Evolutionary conservation across 2,888 invertebrate species (phyloP).

Genomic region (Aphrophora alni): DNA sequence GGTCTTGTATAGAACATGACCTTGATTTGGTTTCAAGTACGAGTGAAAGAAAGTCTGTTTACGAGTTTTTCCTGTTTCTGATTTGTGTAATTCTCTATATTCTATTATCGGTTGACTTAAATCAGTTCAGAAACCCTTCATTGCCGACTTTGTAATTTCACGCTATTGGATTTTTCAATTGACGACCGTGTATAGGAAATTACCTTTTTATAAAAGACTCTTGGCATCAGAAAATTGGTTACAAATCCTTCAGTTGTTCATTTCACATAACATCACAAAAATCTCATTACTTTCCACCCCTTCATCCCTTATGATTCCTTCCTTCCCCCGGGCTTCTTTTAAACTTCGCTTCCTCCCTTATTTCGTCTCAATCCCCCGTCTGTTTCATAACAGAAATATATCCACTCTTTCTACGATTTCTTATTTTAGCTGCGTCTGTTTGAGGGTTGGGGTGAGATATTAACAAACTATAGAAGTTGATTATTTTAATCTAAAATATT

Average conservation of each 20-base stretch:
- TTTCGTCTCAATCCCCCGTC: background rate
- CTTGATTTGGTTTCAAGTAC: no score
- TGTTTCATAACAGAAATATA: background rate
- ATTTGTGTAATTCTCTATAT: no score
- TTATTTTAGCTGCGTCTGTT: no score
- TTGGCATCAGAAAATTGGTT: constrained; percentile 29
- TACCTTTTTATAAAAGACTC: constrained; percentile 22
- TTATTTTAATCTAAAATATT: no score
- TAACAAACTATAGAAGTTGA: no score
- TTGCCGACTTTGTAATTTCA: background rate
- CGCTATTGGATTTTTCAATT: background rate
- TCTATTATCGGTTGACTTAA: no score
- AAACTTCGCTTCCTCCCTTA: background rate
- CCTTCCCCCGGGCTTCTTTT: background rate
- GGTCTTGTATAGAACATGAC: no score
- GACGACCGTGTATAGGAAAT: background rate
- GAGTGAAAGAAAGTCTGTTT: no score
- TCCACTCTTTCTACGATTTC: no score
- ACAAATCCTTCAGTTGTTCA: constrained; percentile 30
- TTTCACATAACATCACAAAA: constrained; percentile 32
- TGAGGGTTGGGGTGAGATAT: no score
- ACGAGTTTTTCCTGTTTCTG: no score
- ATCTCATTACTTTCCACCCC: constrained; percentile 23
- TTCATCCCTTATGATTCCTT: background rate
- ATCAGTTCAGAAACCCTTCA: no score